A percentile compares a stretch with the other conserved stretches of the same genome.
phyloP scores from a whole-genome alignment of 2,888 invertebrate species.

The Spisula subtruncata region DNA sequence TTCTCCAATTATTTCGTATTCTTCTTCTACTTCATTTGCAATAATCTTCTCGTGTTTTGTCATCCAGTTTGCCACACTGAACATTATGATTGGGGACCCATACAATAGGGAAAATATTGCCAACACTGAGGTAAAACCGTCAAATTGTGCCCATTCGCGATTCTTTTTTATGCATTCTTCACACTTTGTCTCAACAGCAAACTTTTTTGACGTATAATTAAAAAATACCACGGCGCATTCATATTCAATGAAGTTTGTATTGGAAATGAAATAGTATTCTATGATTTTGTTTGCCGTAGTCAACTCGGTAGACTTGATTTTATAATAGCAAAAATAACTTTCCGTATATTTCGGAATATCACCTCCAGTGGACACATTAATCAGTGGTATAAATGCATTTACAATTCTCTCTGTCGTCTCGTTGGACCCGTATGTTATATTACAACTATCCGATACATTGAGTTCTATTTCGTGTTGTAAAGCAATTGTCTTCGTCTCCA shows the following conservation, averaged over 20 bases:
- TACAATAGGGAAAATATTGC: slow-evolving; percentile 47
- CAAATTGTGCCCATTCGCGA: not conserved
- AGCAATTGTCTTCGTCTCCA: slow-evolving; percentile 53
- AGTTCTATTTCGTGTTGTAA: not conserved
- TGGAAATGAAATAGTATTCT: slow-evolving; percentile 43
- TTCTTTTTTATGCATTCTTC: not conserved
- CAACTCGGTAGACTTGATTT: not conserved
- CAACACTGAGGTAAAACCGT: slow-evolving; percentile 37
- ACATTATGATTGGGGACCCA: slow-evolving; percentile 50
- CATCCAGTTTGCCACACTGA: slow-evolving; percentile 34
- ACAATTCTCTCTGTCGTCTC: slow-evolving; percentile 40
- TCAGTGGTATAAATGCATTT: slow-evolving; percentile 27
- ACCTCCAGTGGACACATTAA: slow-evolving; percentile 2
- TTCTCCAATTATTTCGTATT: slow-evolving; percentile 10
- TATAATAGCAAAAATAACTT: slow-evolving; percentile 58
- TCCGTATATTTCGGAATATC: slow-evolving; percentile 29
- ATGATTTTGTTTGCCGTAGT: not conserved
- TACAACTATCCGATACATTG: slow-evolving; percentile 28
- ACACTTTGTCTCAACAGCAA: not conserved
- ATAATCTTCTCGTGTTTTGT: slow-evolving; percentile 40
- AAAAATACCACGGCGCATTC: slow-evolving; percentile 35
- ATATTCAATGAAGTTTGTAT: slow-evolving; percentile 44
- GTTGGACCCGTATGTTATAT: slow-evolving; percentile 39
- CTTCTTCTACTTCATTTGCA: not conserved
- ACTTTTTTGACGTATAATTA: not conserved